phyloP scores from a whole-genome alignment of 2,888 invertebrate genomes.

The Macroteleia sp. region DNA sequence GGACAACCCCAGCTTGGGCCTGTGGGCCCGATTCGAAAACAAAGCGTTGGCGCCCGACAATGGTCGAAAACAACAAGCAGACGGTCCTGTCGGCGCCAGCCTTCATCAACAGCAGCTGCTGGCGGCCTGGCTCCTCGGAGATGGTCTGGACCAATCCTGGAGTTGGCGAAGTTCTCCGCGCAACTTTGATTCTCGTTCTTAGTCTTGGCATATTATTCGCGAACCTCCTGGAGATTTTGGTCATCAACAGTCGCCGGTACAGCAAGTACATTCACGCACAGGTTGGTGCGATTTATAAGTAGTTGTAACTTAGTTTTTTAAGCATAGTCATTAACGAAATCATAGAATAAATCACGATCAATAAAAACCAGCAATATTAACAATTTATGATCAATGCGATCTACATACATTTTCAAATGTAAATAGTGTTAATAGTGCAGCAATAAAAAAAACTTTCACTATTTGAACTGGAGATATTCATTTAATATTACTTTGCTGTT shows the following conservation, averaged over 20 bases:
- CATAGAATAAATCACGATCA: no score
- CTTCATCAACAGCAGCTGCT: slow-evolving; percentile 93
- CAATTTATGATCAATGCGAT: no score
- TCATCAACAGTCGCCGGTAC: slow-evolving; percentile 92
- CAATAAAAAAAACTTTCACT: no score
- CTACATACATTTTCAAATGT: no score
- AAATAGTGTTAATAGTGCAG: no score
- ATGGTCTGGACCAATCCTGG: slow-evolving; percentile 86
- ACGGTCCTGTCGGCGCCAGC: slow-evolving; percentile 91
- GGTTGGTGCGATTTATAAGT: no score
- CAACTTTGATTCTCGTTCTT: slow-evolving; percentile 90
- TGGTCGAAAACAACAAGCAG: slow-evolving; percentile 87
- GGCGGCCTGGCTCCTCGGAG: slow-evolving; percentile 85
- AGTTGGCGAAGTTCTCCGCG: slow-evolving; percentile 90
- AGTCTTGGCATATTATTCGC: slow-evolving; percentile 92
- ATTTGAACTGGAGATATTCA: no score
- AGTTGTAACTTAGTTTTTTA: no score
- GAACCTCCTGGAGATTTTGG: slow-evolving; percentile 91
- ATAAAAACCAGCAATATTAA: no score
- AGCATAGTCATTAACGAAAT: no score
- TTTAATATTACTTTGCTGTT: no score
- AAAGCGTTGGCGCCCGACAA: slow-evolving; percentile 81
- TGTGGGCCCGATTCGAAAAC: neutral
- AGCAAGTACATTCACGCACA: slow-evolving; percentile 94
- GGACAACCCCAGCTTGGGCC: neutral